Evolutionary conservation across 2,797 vertebrate species (phyloP).

Genomic region (Lerista edwardsae): DNA sequence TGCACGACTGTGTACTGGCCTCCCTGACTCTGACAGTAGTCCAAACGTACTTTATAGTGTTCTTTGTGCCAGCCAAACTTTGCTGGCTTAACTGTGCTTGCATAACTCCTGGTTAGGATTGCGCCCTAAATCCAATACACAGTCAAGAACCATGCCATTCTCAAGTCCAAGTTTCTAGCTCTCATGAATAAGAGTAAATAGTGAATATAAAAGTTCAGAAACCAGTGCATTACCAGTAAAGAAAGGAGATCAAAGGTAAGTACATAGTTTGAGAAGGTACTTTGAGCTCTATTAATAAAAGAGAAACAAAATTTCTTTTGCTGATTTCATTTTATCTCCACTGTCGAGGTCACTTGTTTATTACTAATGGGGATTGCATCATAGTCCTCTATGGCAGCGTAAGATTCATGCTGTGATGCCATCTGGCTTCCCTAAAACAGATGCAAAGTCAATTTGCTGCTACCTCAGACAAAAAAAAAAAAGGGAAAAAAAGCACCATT

Average conservation of each 20-base stretch:
- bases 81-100: too few species aligned
- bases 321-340: background rate
- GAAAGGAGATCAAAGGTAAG: background rate
- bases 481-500: background rate
- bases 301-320: background rate
- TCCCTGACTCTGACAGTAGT: too few species aligned
- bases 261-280: background rate
- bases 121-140: background rate
- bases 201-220: background rate
- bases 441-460: conserved; percentile 18
- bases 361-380: background rate
- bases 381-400: background rate
- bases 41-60: too few species aligned
- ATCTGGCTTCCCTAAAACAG: conserved; percentile 36
- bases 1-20: too few species aligned
- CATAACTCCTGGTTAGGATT: too few species aligned
- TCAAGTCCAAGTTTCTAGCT: background rate
- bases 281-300: background rate
- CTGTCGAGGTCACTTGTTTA: background rate
- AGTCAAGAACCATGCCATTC: background rate
- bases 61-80: too few species aligned
- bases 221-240: background rate
- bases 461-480: background rate
- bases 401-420: conserved; percentile 34
- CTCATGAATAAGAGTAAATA: background rate